Percentiles rank a stretch among this genome's conserved stretches.
phyloP scores from a whole-genome alignment of 2,888 invertebrate genomes.

The Synanthedon vespiformis region DNA sequence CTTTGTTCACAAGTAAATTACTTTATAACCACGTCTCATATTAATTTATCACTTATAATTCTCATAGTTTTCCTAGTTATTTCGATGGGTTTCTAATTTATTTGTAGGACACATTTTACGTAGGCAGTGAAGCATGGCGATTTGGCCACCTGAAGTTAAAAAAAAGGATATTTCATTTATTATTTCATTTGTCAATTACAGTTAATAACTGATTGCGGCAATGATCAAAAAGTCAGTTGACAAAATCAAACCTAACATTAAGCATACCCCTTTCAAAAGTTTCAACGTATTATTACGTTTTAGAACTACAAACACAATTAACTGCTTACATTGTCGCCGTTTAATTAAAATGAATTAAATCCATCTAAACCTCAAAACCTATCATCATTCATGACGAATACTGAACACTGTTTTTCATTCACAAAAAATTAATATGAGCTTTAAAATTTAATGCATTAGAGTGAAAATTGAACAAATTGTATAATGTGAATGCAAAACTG shows the following conservation, averaged over 20 bases:
- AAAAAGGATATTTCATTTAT: too few species aligned
- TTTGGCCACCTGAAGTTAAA: too few species aligned
- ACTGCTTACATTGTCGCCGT: conserved; percentile 31
- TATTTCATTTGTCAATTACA: too few species aligned
- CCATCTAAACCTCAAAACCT: conserved; percentile 15
- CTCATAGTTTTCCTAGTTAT: too few species aligned
- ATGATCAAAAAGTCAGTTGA: background rate
- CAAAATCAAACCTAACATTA: conserved; percentile 10
- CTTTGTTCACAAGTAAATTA: too few species aligned
- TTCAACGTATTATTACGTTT: conserved; percentile 29
- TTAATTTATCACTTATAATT: too few species aligned
- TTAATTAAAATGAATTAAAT: conserved; percentile 36
- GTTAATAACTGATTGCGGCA: background rate
- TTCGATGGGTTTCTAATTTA: too few species aligned
- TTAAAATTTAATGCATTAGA: background rate
- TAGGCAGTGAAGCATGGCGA: too few species aligned
- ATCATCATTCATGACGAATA: conserved; percentile 19
- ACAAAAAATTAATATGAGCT: background rate
- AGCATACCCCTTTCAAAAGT: conserved; percentile 21
- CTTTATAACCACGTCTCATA: too few species aligned
- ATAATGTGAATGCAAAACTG: background rate
- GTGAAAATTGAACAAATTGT: background rate
- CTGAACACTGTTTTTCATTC: background rate
- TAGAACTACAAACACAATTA: conserved; percentile 22
- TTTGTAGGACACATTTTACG: too few species aligned